Conservation (phyloP, 2,797 vertebrate genomes). For the Rhynchotus rufescens region DNA sequence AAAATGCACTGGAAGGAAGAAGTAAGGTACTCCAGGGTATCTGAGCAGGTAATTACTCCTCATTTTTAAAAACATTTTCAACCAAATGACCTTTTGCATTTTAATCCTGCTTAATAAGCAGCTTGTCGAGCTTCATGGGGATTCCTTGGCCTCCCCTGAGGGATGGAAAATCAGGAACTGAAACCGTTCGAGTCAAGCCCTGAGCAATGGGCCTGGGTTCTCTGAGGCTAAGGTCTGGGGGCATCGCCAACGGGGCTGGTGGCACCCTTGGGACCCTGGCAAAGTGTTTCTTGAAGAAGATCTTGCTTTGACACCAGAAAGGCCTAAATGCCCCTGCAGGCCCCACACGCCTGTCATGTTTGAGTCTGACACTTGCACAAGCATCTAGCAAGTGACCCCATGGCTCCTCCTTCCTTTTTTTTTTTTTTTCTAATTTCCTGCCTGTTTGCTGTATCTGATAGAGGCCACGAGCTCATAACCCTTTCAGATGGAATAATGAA, state of each 20-base stretch:
- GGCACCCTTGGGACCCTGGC: no score
- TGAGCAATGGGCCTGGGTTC: no score
- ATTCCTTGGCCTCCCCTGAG: not conserved
- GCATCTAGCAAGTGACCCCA: not conserved
- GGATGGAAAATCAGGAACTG: not conserved
- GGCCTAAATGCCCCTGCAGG: not conserved
- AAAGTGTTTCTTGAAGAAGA: not conserved
- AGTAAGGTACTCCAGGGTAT: not conserved
- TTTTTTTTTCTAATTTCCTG: not conserved
- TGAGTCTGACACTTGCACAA: not conserved
- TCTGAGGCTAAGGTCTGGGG: no score
- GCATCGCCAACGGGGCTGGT: no score
- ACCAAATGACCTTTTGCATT: not conserved
- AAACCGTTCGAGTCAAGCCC: fast-evolving
- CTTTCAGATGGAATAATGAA: not conserved
- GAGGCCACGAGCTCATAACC: not conserved
- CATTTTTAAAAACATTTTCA: not conserved
- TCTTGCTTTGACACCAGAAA: not conserved
- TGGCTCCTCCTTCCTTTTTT: not conserved
- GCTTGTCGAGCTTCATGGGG: not conserved
- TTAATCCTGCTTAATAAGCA: not conserved
- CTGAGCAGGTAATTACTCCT: not conserved
- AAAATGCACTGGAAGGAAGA: not conserved
- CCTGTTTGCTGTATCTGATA: not conserved
- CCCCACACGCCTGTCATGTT: not conserved